Percentiles rank a stretch among this genome's conserved stretches.
Conservation (phyloP, 2,888 invertebrate genomes). For the Lutraria lutraria region DNA sequence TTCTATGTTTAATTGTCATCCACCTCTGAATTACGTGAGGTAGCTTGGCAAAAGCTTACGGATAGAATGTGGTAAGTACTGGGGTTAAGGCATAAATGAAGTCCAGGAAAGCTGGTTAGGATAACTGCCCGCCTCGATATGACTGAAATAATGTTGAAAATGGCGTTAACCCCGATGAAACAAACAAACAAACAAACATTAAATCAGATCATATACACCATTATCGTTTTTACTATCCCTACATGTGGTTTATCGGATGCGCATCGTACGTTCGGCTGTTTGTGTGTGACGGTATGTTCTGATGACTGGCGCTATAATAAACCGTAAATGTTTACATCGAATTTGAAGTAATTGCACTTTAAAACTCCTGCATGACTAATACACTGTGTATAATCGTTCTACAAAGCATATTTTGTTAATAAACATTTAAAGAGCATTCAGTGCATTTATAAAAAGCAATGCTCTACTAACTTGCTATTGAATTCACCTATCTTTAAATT, state of each 20-base stretch:
- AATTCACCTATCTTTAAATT: background rate
- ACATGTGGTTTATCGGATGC: background rate
- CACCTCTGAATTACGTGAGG: no score
- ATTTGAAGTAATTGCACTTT: background rate
- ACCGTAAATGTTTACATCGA: background rate
- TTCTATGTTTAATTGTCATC: no score
- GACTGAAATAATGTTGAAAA: no score
- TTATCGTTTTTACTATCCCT: background rate
- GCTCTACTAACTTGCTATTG: background rate
- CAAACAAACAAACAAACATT: no score
- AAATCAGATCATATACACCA: background rate
- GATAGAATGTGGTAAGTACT: no score
- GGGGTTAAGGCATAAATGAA: no score
- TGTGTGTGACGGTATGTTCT: background rate
- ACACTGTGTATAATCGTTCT: background rate
- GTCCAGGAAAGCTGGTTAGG: no score
- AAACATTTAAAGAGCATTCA: background rate
- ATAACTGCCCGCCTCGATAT: no score
- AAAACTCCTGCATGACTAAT: background rate
- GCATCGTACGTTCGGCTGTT: background rate
- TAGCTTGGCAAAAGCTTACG: no score
- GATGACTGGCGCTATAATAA: background rate
- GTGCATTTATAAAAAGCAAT: background rate
- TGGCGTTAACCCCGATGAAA: no score
- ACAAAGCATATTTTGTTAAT: background rate